Evolutionary conservation across 1,140 invertebrate genomes (phyloP).

Genomic region (Latrodectus geometricus): DNA sequence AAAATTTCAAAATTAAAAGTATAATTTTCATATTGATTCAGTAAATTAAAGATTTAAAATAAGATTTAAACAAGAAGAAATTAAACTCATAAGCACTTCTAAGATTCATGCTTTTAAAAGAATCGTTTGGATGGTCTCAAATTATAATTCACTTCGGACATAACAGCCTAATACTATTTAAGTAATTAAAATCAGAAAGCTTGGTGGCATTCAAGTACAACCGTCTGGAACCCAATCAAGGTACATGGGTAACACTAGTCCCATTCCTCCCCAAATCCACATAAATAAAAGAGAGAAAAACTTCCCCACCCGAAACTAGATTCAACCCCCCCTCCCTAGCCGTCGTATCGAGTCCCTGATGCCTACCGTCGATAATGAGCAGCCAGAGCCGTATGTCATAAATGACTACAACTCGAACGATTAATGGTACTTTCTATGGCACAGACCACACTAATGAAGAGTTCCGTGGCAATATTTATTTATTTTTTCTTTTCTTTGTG

Average conservation of each 20-base stretch:
- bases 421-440: slow-evolving; percentile 46
- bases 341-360: slow-evolving; percentile 48
- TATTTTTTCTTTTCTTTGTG: slow-evolving; percentile 41
- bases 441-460: slow-evolving; percentile 54
- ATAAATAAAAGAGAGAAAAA: slow-evolving; percentile 53
- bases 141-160: too few relatives aligned
- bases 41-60: too few relatives aligned
- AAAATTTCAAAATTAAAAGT: too few relatives aligned
- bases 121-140: too few relatives aligned
- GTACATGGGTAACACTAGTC: background rate
- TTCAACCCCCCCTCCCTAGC: background rate
- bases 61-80: too few relatives aligned
- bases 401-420: slow-evolving; percentile 59
- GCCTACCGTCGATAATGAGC: slow-evolving; percentile 55
- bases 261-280: slow-evolving; percentile 19
- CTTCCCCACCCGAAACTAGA: slow-evolving; percentile 27
- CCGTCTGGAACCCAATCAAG: slow-evolving; percentile 28
- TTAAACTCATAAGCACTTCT: too few relatives aligned
- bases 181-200: too few relatives aligned
- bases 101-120: too few relatives aligned
- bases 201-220: too few relatives aligned
- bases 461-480: slow-evolving; percentile 55
- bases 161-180: too few relatives aligned
- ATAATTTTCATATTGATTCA: too few relatives aligned
- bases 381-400: slow-evolving; percentile 56